Conservation (phyloP, 2,888 invertebrate species). For the Odontocolon sp. region DNA sequence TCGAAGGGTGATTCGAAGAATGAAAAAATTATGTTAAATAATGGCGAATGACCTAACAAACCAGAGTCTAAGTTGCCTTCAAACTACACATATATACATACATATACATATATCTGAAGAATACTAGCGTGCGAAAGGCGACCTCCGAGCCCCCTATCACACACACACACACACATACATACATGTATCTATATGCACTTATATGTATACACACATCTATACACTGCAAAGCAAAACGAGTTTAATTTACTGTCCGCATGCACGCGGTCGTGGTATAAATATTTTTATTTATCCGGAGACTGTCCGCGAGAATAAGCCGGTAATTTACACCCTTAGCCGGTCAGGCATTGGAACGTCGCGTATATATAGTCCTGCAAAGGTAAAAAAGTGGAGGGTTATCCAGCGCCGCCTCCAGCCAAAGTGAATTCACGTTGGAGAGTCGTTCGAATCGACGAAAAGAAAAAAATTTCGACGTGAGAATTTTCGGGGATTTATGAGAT, state of each 20-base stretch:
- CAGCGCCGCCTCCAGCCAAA: neutral
- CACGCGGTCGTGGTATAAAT: constrained; percentile 75
- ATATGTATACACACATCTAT: no score
- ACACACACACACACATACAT: no score
- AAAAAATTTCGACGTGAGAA: constrained; percentile 64
- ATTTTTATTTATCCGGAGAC: constrained; percentile 76
- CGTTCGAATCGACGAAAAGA: constrained; percentile 35
- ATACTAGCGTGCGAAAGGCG: no score
- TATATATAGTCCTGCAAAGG: constrained; percentile 39
- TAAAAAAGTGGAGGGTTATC: neutral
- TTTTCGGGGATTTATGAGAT: constrained; percentile 76
- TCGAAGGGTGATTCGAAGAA: no score
- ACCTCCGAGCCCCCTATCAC: no score
- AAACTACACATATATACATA: no score
- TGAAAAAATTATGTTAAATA: no score
- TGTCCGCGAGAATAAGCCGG: constrained; percentile 74
- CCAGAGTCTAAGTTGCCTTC: no score
- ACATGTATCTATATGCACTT: no score
- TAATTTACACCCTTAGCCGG: constrained; percentile 74
- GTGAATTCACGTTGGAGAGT: neutral
- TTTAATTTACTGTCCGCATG: constrained; percentile 76
- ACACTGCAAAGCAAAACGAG: constrained; percentile 61
- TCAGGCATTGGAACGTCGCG: no score
- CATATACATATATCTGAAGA: no score
- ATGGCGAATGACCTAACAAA: no score